Percentiles rank a stretch among this genome's conserved stretches.
These are phyloP conservation scores for Psittacus erithacus DNA, from an alignment of 2,113 vertebrate species.

Conservation along the genomic window DNA sequence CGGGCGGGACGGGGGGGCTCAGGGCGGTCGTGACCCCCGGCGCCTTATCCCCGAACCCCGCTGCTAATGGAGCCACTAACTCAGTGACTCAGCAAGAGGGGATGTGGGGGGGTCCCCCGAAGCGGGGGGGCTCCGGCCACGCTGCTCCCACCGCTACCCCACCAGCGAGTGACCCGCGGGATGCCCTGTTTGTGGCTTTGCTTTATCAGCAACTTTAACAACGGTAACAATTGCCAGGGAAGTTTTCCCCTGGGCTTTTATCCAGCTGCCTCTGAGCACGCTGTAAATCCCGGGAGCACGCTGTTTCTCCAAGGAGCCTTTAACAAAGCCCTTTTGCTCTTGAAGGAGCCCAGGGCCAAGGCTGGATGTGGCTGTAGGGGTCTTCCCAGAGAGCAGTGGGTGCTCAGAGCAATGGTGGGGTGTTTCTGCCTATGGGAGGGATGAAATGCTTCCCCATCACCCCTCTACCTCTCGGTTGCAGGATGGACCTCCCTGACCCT, in stretches of 20 bases:
- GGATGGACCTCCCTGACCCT: slow-evolving; percentile 45
- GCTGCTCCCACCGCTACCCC: neutral
- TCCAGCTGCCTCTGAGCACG: neutral
- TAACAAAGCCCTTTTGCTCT: neutral
- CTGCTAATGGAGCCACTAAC: neutral
- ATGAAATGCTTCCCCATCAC: neutral
- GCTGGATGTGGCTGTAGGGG: fast-evolving
- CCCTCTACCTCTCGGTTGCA: slow-evolving; percentile 35
- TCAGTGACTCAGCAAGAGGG: neutral
- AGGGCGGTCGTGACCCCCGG: neutral
- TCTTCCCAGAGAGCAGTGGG: neutral
- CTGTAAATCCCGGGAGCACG: neutral
- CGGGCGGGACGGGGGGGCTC: neutral
- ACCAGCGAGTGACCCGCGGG: neutral
- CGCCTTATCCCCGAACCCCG: neutral
- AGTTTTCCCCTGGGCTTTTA: neutral
- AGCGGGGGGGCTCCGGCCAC: fast-evolving
- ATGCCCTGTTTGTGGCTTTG: neutral
- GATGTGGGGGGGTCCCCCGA: neutral
- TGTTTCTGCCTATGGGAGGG: neutral
- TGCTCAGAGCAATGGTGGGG: neutral
- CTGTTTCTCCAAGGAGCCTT: neutral
- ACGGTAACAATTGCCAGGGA: neutral
- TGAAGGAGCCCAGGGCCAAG: neutral
- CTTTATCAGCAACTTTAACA: neutral